Evolutionary conservation across 1,140 invertebrate genomes (phyloP).

Genomic region (Cyclina sinensis): DNA sequence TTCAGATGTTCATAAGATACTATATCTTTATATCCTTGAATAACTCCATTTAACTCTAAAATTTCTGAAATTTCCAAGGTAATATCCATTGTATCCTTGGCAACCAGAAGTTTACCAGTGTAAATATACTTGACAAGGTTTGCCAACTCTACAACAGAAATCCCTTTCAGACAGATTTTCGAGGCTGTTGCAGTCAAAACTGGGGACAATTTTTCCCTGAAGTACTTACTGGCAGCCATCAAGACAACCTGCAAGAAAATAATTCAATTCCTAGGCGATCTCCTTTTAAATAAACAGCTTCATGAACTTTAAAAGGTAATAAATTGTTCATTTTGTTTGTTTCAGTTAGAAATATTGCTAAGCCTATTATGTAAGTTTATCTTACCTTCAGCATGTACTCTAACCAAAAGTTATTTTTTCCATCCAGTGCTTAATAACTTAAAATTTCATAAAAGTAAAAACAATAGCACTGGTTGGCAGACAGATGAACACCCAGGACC

Average conservation of each 20-base stretch:
- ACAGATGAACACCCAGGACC: no score
- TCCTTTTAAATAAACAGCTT: no score
- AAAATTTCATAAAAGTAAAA: no score
- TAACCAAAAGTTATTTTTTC: no score
- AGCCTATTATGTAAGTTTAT: no score
- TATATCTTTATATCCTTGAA: conserved; percentile 58
- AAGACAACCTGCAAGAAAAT: conserved; percentile 49
- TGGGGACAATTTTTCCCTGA: conserved; percentile 52
- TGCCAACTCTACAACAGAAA: conserved; percentile 58
- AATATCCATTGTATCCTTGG: conserved; percentile 62
- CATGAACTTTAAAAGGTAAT: no score
- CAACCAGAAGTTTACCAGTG: conserved; percentile 56
- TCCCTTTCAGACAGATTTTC: conserved; percentile 61
- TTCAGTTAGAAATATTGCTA: no score
- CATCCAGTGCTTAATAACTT: no score
- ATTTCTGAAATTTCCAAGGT: conserved; percentile 60
- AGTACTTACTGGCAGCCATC: conserved; percentile 64
- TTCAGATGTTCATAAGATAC: conserved; percentile 48
- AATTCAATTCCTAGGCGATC: background rate
- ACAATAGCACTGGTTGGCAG: no score
- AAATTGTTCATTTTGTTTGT: no score
- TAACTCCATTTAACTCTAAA: conserved; percentile 47
- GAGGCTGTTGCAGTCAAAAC: conserved; percentile 18
- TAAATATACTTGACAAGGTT: conserved; percentile 63
- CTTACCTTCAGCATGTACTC: no score